Conservation (phyloP, 1,140 invertebrate species). For the Eciton burchellii region DNA sequence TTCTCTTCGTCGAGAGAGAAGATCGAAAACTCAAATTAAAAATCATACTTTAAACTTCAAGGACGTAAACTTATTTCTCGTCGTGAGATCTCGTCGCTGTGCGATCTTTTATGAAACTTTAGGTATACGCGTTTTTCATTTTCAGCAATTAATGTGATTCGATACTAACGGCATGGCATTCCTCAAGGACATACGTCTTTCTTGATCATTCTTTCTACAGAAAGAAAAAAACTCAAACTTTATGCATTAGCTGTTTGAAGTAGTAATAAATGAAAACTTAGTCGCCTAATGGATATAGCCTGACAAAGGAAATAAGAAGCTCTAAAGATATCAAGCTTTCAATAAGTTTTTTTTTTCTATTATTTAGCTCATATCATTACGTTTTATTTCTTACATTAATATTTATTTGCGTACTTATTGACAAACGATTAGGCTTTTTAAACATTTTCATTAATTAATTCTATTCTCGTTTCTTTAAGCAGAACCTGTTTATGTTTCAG, state of each 20-base stretch:
- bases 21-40: too few species aligned
- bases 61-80: too few species aligned
- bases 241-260: neutral
- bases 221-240: neutral
- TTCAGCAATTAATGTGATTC: neutral
- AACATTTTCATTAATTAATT: constrained; percentile 9
- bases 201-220: neutral
- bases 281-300: constrained; percentile 3
- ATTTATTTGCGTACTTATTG: too few species aligned
- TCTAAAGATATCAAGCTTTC: too few species aligned
- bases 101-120: neutral
- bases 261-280: neutral
- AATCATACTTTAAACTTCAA: too few species aligned
- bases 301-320: neutral
- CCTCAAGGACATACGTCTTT: constrained; percentile 9
- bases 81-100: neutral
- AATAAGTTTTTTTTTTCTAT: too few species aligned
- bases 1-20: neutral
- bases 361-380: too few species aligned
- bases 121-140: neutral
- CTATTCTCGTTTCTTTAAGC: too few species aligned
- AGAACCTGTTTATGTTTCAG: too few species aligned
- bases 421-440: too few species aligned
- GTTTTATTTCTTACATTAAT: too few species aligned
- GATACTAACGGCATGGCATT: constrained; percentile 4